phyloP scores from a whole-genome alignment of 2,113 vertebrate species.

The Athene cunicularia region DNA sequence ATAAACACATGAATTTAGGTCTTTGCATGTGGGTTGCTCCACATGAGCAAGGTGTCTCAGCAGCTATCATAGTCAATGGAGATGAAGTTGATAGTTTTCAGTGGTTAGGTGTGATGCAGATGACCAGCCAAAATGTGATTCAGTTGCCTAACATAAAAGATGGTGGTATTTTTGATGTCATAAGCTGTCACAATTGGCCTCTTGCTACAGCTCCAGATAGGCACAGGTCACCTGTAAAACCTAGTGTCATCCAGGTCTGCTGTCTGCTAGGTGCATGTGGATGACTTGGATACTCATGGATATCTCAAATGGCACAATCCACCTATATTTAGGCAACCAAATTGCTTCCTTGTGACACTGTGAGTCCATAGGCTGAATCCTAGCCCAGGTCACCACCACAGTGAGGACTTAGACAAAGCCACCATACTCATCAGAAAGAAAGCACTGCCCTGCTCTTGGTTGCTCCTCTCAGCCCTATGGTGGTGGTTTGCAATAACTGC shows the following conservation, averaged over 20 bases:
- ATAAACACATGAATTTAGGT: not conserved
- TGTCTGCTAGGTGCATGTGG: not conserved
- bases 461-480: not conserved
- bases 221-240: not conserved
- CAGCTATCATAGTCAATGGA: not conserved
- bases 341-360: not conserved
- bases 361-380: not conserved
- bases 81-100: not conserved
- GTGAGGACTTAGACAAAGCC: not conserved
- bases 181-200: not conserved
- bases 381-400: not conserved
- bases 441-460: not conserved
- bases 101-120: not conserved
- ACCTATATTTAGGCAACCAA: not conserved
- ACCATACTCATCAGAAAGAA: not conserved
- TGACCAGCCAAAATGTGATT: not conserved
- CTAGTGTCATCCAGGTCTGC: not conserved
- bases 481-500: not conserved
- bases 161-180: not conserved
- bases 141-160: not conserved
- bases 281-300: not conserved
- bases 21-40: not conserved
- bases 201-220: not conserved
- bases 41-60: not conserved
- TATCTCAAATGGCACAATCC: not conserved